Percentiles rank a stretch among this genome's conserved stretches.
Conservation (phyloP, 2,113 vertebrate genomes). For the Oophaga pumilio region DNA sequence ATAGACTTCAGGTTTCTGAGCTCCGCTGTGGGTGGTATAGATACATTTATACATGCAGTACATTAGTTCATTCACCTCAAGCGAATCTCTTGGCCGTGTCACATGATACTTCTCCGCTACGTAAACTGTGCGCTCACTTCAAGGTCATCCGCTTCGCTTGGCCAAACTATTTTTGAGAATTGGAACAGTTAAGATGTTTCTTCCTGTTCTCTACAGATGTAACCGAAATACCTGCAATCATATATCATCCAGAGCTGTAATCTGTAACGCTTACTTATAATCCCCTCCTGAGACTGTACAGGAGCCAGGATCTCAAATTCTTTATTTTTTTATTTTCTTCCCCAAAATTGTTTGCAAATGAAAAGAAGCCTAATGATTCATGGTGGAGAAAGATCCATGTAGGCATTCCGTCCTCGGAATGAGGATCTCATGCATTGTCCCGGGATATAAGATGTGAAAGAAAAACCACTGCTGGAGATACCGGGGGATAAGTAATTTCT, state of each 20-base stretch:
- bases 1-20: not conserved
- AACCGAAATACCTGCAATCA: slow-evolving; percentile 22
- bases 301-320: not conserved
- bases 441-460: not conserved
- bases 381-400: not conserved
- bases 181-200: slow-evolving; percentile 21
- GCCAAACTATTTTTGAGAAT: slow-evolving; percentile 19
- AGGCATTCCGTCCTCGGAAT: not conserved
- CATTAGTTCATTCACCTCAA: not conserved
- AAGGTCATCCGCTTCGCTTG: not conserved
- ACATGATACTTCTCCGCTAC: not conserved
- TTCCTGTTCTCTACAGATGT: not conserved
- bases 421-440: not conserved
- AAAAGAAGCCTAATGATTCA: not conserved
- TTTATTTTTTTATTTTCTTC: not conserved
- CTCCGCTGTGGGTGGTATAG: not conserved
- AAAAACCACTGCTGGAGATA: not conserved
- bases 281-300: slow-evolving; percentile 7
- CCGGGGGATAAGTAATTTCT: not conserved
- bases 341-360: slow-evolving; percentile 1
- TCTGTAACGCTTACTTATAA: slow-evolving; percentile 21
- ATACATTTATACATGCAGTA: not conserved
- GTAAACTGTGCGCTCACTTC: not conserved
- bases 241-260: slow-evolving; percentile 10
- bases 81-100: slow-evolving; percentile 4